These are phyloP conservation scores for Neomorphus geoffroyi DNA, from an alignment of 2,797 vertebrate species.

Conservation along the genomic window DNA sequence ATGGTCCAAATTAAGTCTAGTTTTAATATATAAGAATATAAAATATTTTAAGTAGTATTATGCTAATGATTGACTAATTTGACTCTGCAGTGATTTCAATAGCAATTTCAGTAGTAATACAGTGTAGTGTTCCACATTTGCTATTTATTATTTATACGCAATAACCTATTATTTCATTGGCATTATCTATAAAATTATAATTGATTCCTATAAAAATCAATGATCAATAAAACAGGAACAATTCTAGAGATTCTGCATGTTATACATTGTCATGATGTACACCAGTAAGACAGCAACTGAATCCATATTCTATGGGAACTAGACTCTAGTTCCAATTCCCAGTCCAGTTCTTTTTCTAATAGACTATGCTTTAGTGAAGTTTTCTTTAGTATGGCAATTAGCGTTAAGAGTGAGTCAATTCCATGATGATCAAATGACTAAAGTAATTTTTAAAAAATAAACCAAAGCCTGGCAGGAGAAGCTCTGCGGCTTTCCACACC, in stretches of 20 bases:
- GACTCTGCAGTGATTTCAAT: background rate
- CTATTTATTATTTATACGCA: background rate
- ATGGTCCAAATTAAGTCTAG: background rate
- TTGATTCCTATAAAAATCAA: background rate
- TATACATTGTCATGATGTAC: background rate
- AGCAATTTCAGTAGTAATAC: background rate
- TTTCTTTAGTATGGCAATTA: slow-evolving; percentile 51
- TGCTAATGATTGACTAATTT: background rate
- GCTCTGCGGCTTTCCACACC: slow-evolving; percentile 46
- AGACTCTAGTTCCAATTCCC: background rate
- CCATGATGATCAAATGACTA: slow-evolving; percentile 46
- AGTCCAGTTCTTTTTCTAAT: background rate
- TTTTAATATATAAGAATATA: background rate
- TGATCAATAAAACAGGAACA: background rate
- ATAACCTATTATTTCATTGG: background rate
- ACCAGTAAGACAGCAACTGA: background rate
- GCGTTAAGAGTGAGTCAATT: slow-evolving; percentile 33
- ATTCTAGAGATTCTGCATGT: background rate
- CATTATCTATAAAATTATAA: background rate
- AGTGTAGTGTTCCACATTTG: background rate
- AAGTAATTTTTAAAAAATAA: slow-evolving; percentile 58
- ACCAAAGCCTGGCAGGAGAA: slow-evolving; percentile 59
- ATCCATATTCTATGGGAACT: background rate
- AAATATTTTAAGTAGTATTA: background rate
- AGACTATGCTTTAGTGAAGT: background rate